Evolutionary conservation across 2,797 vertebrate species (phyloP).

Genomic region (Sebastes trivittatus): DNA sequence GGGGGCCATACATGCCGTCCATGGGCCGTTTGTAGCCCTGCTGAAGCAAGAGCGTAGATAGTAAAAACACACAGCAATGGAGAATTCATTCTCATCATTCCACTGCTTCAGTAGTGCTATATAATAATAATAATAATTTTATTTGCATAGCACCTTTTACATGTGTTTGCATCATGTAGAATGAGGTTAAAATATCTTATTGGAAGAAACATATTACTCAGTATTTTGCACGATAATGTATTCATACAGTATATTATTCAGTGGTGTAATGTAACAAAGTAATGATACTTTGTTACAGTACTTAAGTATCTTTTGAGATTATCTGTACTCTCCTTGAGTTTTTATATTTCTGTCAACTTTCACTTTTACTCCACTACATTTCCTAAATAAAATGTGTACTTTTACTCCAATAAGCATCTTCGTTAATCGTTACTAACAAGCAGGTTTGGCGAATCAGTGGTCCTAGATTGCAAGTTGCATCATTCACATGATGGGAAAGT

Average conservation of each 20-base stretch:
- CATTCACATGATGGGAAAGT: no score
- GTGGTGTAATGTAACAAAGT: no score
- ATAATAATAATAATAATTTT: background rate
- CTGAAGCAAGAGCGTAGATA: background rate
- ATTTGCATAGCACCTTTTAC: background rate
- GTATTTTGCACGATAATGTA: background rate
- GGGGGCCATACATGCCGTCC: constrained; percentile 95
- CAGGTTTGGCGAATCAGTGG: no score
- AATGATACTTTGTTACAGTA: no score
- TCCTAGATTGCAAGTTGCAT: no score
- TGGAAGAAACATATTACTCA: background rate
- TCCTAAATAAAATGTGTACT: no score
- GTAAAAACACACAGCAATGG: background rate
- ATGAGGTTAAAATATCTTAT: background rate
- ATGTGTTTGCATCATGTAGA: background rate
- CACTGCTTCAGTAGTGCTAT: background rate
- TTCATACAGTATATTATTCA: background rate
- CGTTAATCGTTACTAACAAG: no score
- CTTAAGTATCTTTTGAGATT: no score
- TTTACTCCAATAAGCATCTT: no score
- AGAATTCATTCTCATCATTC: background rate
- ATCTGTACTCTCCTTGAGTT: no score
- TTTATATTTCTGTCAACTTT: no score
- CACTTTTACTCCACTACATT: no score
- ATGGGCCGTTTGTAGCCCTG: constrained; percentile 97